A percentile compares a stretch with the other conserved stretches of the same genome.
phyloP scores from a whole-genome alignment of 2,888 invertebrate genomes.

The Synanthedon andrenaeformis region DNA sequence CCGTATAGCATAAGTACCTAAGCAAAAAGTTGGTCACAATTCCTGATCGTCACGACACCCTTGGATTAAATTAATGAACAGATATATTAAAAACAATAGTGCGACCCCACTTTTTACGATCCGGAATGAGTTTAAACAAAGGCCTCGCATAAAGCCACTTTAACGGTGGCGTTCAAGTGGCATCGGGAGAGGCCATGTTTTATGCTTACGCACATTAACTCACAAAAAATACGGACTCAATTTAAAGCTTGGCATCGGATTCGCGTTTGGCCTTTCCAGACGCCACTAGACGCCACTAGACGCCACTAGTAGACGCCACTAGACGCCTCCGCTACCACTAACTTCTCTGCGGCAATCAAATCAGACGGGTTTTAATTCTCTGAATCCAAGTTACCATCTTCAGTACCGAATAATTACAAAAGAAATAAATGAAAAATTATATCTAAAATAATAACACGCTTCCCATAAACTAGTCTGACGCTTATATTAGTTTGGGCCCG shows the following conservation, averaged over 20 bases:
- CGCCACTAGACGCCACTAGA: too few species aligned
- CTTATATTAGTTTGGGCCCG: too few species aligned
- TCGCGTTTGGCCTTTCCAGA: neutral
- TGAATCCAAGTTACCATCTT: too few species aligned
- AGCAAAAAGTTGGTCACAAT: neutral
- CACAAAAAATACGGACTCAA: constrained; percentile 12
- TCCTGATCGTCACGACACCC: neutral
- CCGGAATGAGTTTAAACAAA: constrained; percentile 18
- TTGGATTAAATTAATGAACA: constrained; percentile 24
- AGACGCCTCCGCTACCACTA: too few species aligned
- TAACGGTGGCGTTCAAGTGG: constrained; percentile 1
- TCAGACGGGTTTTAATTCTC: too few species aligned
- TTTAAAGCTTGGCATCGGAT: neutral
- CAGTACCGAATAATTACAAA: too few species aligned
- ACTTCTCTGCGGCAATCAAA: too few species aligned
- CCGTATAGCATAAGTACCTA: too few species aligned
- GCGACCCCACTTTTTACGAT: constrained; percentile 20
- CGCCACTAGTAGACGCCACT: too few species aligned
- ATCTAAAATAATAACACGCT: too few species aligned
- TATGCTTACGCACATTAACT: constrained; percentile 8
- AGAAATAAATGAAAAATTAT: too few species aligned
- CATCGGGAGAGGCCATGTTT: neutral
- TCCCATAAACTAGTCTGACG: too few species aligned
- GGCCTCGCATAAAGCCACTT: constrained; percentile 5
- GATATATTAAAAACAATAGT: constrained; percentile 30